Conservation (phyloP, 2,888 invertebrate genomes). For the Papilio elwesi region DNA sequence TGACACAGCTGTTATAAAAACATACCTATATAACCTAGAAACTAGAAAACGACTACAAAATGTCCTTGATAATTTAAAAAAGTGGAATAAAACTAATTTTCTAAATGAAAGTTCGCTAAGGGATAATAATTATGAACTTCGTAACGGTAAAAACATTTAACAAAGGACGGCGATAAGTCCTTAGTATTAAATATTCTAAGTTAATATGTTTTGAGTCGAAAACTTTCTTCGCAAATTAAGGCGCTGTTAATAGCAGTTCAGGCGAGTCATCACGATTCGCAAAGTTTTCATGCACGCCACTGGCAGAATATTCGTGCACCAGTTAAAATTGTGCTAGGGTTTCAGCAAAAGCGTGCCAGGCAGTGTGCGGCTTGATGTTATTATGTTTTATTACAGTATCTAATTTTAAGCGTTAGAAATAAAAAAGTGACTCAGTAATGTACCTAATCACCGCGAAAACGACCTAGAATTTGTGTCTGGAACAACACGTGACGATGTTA, state of each 20-base stretch:
- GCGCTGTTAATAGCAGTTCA: conserved; percentile 15
- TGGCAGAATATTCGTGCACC: conserved; percentile 21
- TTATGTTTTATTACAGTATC: conserved; percentile 8
- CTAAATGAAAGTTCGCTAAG: neutral
- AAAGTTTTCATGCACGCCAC: conserved; percentile 36
- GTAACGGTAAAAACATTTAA: conserved; percentile 6
- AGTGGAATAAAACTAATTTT: neutral
- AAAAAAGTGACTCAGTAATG: conserved; percentile 23
- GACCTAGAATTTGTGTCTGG: conserved; percentile 7
- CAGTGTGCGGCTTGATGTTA: conserved; percentile 44
- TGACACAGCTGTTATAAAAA: too few species aligned
- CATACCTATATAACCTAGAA: neutral
- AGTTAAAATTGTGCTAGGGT: conserved; percentile 43
- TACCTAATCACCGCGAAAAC: conserved; percentile 11
- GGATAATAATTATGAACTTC: conserved; percentile 13
- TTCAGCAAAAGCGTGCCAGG: conserved; percentile 52
- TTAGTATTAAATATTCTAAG: conserved; percentile 14
- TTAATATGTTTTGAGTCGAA: conserved; percentile 20
- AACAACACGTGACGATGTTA: conserved; percentile 13
- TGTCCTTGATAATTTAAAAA: neutral
- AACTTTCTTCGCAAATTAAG: conserved; percentile 26
- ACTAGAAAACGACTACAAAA: neutral
- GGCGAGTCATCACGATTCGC: conserved; percentile 17
- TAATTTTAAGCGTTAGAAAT: conserved; percentile 11
- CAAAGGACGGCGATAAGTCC: conserved; percentile 14